Conservation (phyloP, 1,140 invertebrate genomes). For the Palaemon carinicauda region DNA sequence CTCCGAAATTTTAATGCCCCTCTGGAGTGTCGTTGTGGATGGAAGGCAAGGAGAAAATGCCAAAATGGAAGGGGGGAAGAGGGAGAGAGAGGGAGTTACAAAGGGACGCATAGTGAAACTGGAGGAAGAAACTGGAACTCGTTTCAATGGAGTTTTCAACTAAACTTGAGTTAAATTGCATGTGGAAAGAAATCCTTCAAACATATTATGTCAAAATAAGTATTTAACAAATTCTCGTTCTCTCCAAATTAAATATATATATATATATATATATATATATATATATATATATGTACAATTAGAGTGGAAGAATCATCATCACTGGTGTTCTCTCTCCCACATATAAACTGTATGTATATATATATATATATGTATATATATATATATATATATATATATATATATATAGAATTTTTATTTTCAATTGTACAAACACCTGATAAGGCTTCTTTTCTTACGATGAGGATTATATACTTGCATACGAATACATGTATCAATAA, state of each 20-base stretch:
- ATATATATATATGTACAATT: background rate
- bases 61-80: background rate
- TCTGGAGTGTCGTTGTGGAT: slow-evolving; percentile 14
- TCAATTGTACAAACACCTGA: too few relatives aligned
- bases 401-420: too few relatives aligned
- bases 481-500: too few relatives aligned
- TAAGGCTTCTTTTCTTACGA: too few relatives aligned
- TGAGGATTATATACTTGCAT: too few relatives aligned
- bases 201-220: background rate
- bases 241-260: too few relatives aligned
- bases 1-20: slow-evolving; percentile 33
- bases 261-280: too few relatives aligned
- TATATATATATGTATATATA: background rate
- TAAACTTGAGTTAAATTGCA: too few relatives aligned
- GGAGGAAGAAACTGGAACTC: background rate
- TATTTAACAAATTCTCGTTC: background rate
- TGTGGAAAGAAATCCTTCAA: background rate
- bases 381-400: background rate
- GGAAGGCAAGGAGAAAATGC: background rate
- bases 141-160: too few relatives aligned
- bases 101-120: background rate
- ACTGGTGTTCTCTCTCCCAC: background rate
- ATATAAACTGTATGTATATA: background rate
- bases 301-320: background rate
- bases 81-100: background rate